Base-by-base conservation (phyloP, 2,888 invertebrate species). In the Parasteatoda lunata region DNA sequence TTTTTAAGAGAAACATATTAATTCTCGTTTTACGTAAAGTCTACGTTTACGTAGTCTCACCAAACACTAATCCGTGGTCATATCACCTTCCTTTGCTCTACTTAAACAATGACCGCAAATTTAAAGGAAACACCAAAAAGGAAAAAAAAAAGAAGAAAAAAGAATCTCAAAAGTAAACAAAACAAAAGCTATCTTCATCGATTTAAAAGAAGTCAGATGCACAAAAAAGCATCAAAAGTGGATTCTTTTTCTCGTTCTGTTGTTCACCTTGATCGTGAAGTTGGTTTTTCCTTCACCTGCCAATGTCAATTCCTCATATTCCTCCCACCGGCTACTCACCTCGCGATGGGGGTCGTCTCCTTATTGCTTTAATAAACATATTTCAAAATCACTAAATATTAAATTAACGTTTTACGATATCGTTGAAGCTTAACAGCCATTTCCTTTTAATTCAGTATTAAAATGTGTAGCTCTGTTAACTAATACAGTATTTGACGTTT, bases 201-300 rank as follows among this genome's bases (percentile, higher is more conserved):
- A 72, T 72, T 51, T 72, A 68, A 66, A 68, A 45, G 75, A 75
- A 73, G 59, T 59, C 49, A 49, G 52, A 47, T 69, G 68, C 69
- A 77, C 66, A 68, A 30, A 59, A 59, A 59, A 59, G 13, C n/a
- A 8, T 73, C 72, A 68, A 82, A 82, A 82, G 81, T 82, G 75
- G 68, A 82, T 75, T 82, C 72, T 54, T 59, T 68, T 59, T 68
- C 75, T 49, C 76, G 75, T 30, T 30, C 30, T 30, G 30, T 82
- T 82, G 81, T 82, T 82, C 81, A 82, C 81, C 81, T 82, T 82
- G 81, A 82, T 82, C 81, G 69, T 75, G 81, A 82, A 82, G 75
- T 59, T 75, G 68, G 59, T 54, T 47, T 75, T 82, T 45, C 77
- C 59, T 69, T 82, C 81, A 82, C 75, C 75, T 82, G 81, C 81